Base-by-base conservation (phyloP, 2,113 vertebrate species). In the Calyptomena viridis region DNA sequence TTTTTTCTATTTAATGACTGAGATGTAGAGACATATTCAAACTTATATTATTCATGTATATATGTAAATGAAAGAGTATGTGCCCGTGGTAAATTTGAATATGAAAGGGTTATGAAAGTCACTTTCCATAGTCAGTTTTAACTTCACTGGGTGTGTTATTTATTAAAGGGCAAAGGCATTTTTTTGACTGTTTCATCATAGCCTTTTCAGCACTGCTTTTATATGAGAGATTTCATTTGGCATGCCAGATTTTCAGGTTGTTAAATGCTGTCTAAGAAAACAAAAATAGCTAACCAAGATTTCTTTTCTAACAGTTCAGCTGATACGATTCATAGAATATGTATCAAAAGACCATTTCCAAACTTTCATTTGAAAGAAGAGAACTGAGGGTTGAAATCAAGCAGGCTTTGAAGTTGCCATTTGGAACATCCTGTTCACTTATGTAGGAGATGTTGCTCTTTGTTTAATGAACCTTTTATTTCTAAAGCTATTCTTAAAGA, bases 391-490 rank as follows among this genome's bases (percentile, higher is more conserved):
- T 56, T 91, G 66, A 80, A 93, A 71, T 50, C 42, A 23, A 66
- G 33, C 19, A 22, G 46, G 8, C 46, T 22, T 69, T 60, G 15
- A 79, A 93, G 50, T 80, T 87, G 30, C 71, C 27, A 21, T 63
- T 93, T 3, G 18, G 85, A 94, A 93, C 52, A 56, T 78, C 55
- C 63, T 42, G 87, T 77, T 71, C 82, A 12, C 28, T 90, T 67
- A 55, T 83, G 84, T 35, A 59, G 67, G 71, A 56, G 68, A 49
- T 71, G 7, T 44, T 87, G 52, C 79, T 79, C 67, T 94, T 86
- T 90, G 67, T 93, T 85, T 83, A 33, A 59, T 44, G 55, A 90
- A 67, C 50, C 75, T 87, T 93, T 93, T 90, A 58, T 91, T 85
- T 94, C 50, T 40, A 12, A 72, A 90, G 85, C 86, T 74, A 31